Conservation (phyloP, 2,888 invertebrate species). For the Ophion ventricosus region DNA sequence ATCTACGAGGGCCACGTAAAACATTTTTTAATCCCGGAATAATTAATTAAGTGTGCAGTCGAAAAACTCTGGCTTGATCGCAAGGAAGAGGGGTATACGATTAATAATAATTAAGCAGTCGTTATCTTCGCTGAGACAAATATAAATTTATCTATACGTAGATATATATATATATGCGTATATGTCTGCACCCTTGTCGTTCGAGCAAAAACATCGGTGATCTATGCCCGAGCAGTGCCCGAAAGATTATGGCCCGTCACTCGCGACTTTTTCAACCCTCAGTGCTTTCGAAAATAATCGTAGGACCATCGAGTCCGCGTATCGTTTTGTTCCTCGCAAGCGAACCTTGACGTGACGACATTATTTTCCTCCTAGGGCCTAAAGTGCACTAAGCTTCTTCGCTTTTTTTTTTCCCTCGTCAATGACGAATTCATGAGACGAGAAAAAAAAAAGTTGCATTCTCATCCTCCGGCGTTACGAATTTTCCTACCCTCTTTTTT, state of each 20-base stretch:
- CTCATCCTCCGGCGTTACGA: constrained; percentile 20
- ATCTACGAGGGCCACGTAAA: neutral
- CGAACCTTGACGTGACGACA: constrained; percentile 63
- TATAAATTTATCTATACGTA: constrained; percentile 21
- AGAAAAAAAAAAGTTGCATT: constrained; percentile 17
- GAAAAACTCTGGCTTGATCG: constrained; percentile 42
- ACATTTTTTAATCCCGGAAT: constrained; percentile 28
- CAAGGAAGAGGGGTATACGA: constrained; percentile 34
- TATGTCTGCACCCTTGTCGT: constrained; percentile 75
- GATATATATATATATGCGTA: neutral
- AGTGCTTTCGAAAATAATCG: constrained; percentile 44
- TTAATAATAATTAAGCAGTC: constrained; percentile 65
- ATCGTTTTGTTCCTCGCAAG: constrained; percentile 60
- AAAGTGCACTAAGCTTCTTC: constrained; percentile 4
- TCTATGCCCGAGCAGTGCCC: constrained; percentile 75
- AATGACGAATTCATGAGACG: constrained; percentile 12
- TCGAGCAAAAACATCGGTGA: constrained; percentile 81
- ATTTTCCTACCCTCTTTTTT: constrained; percentile 22
- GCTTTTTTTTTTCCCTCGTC: constrained; percentile 17
- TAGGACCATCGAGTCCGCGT: constrained; percentile 21
- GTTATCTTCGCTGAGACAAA: constrained; percentile 33
- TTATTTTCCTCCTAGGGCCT: constrained; percentile 40
- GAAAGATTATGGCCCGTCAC: constrained; percentile 67
- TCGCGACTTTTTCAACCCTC: constrained; percentile 57
- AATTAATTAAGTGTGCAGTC: constrained; percentile 34